Evolutionary conservation across 2,113 vertebrate species (phyloP).

Genomic region (Lichenostomus cassidix): DNA sequence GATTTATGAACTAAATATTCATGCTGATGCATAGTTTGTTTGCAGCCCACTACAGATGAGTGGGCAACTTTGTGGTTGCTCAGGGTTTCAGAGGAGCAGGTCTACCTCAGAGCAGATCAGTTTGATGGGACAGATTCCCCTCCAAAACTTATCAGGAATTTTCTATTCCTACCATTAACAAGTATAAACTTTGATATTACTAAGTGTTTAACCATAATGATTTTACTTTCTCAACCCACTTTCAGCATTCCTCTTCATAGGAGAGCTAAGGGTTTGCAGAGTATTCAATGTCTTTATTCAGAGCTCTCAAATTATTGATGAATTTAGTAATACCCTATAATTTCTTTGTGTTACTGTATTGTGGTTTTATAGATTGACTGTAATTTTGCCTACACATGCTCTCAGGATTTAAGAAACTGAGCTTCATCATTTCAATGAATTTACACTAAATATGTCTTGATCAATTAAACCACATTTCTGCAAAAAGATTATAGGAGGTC

Average conservation of each 20-base stretch:
- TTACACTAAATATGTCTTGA: slow-evolving; percentile 4
- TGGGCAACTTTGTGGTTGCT: background rate
- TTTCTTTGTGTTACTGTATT: slow-evolving; percentile 27
- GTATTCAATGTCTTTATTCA: background rate
- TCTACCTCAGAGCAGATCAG: background rate
- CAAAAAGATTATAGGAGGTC: background rate
- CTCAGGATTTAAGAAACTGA: background rate
- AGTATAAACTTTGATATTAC: background rate
- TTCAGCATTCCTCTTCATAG: background rate
- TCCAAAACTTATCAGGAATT: background rate
- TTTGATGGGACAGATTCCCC: background rate
- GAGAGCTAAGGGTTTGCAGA: background rate
- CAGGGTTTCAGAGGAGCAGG: background rate
- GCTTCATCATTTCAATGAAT: slow-evolving; percentile 27
- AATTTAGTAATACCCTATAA: background rate
- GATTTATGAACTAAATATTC: background rate
- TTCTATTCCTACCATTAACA: background rate
- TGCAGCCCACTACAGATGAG: background rate
- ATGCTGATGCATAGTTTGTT: background rate
- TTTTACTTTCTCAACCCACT: background rate
- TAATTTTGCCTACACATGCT: background rate
- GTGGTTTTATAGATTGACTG: slow-evolving; percentile 20
- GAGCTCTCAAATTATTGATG: background rate
- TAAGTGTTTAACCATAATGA: background rate
- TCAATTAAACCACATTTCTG: slow-evolving; percentile 19